Percentiles rank a stretch among this genome's conserved stretches.
Evolutionary conservation across 2,888 invertebrate genomes (phyloP).

Genomic region (Chrysolina oricalcia): DNA sequence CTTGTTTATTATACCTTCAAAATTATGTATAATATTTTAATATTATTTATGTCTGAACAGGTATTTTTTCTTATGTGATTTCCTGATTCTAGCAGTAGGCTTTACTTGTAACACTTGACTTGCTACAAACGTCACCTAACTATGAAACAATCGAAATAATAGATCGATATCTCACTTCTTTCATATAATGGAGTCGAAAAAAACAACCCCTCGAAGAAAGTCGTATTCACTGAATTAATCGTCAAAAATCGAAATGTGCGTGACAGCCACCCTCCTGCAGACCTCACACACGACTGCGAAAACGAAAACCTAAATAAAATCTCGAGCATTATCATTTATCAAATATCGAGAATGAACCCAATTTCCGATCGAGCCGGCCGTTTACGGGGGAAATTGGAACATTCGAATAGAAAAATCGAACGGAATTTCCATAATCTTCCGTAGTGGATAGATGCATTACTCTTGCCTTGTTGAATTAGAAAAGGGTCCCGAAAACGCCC

Average conservation of each 20-base stretch:
- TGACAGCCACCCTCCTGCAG: background rate
- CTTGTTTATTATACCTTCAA: too few relatives aligned
- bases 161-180: too few relatives aligned
- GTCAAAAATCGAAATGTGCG: background rate
- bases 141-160: too few relatives aligned
- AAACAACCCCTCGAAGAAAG: background rate
- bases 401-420: slow-evolving; percentile 37
- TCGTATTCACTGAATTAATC: background rate
- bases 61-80: too few relatives aligned
- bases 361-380: slow-evolving; percentile 14
- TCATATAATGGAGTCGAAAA: background rate
- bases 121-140: too few relatives aligned
- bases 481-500: slow-evolving; percentile 39
- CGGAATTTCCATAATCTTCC: slow-evolving; percentile 40
- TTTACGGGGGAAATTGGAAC: slow-evolving; percentile 31
- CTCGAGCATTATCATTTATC: slow-evolving; percentile 21
- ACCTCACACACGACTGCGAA: background rate
- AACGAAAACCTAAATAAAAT: slow-evolving; percentile 10
- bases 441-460: slow-evolving; percentile 43
- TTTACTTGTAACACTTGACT: too few relatives aligned
- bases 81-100: too few relatives aligned
- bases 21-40: too few relatives aligned
- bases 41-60: too few relatives aligned
- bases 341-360: slow-evolving; percentile 23
- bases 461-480: slow-evolving; percentile 44